Evolutionary conservation across 2,797 vertebrate genomes (phyloP).

Genomic region (Taeniopygia guttata): DNA sequence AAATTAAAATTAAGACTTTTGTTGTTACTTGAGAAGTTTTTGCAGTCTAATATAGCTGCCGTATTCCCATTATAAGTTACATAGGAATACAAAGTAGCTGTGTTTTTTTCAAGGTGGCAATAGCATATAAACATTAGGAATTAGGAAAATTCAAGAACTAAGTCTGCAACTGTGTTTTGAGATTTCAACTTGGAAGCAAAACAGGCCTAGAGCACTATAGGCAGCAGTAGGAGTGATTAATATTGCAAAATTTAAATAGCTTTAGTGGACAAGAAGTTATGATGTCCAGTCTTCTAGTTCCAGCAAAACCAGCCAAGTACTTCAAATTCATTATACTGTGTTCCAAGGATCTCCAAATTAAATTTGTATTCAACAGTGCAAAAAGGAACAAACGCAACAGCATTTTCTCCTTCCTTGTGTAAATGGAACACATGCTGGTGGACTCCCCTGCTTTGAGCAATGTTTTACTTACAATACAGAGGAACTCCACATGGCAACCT

Average conservation of each 20-base stretch:
- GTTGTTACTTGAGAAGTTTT: neutral
- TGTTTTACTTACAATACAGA: constrained; percentile 71
- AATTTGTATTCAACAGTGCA: neutral
- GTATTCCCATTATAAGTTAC: neutral
- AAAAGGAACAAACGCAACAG: constrained; percentile 44
- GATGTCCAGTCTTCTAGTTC: neutral
- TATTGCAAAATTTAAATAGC: neutral
- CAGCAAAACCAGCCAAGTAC: constrained; percentile 2
- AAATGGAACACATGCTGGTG: constrained; percentile 61
- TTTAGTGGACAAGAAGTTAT: neutral
- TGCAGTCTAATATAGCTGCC: neutral
- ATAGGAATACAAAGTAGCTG: neutral
- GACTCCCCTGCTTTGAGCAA: constrained; percentile 52
- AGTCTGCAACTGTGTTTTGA: neutral
- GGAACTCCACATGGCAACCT: constrained; percentile 69
- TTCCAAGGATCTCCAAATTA: constrained; percentile 22
- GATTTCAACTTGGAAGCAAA: neutral
- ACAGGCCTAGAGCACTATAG: neutral
- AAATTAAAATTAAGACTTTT: neutral
- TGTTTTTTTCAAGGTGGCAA: neutral
- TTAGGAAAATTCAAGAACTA: neutral
- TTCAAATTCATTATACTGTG: constrained; percentile 27
- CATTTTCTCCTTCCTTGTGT: constrained; percentile 46
- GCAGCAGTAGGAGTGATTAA: neutral
- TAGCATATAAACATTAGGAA: rapidly evolving